A percentile compares a stretch with the other conserved stretches of the same genome.
Evolutionary conservation across 2,113 vertebrate genomes (phyloP).

Genomic region (Anarrhichthys ocellatus): DNA sequence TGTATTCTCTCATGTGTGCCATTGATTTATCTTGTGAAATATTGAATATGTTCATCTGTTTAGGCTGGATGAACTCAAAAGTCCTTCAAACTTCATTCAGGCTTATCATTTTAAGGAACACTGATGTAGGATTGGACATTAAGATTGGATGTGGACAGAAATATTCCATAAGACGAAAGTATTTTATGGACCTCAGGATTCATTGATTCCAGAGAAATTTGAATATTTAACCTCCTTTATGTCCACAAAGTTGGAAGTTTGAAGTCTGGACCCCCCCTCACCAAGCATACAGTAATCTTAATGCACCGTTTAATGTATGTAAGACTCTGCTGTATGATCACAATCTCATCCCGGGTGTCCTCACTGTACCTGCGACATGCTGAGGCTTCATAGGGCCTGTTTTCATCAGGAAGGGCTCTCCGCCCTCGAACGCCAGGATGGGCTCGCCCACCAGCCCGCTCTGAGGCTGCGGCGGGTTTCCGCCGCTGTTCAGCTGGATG

Average conservation of each 20-base stretch:
- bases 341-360: background rate
- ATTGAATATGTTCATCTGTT: background rate
- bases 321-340: background rate
- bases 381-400: conserved; percentile 89
- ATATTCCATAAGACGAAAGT: background rate
- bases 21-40: background rate
- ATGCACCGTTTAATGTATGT: background rate
- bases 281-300: too few species aligned
- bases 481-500: conserved; percentile 75
- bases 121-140: background rate
- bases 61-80: background rate
- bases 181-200: background rate
- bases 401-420: conserved; percentile 91
- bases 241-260: too few species aligned
- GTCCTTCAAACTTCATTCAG: background rate
- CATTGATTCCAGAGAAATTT: background rate
- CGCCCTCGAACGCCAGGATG: conserved; percentile 89
- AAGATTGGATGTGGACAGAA: background rate
- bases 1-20: background rate
- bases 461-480: conserved; percentile 72
- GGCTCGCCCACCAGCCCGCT: conserved; percentile 79
- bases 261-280: background rate
- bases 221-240: background rate
- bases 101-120: background rate
- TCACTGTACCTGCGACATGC: conserved; percentile 90